Evolutionary conservation across 2,797 vertebrate species (phyloP), one percentile per base, ranked within the genome.

Genomic region (Phrynocephalus guinanensis): DNA sequence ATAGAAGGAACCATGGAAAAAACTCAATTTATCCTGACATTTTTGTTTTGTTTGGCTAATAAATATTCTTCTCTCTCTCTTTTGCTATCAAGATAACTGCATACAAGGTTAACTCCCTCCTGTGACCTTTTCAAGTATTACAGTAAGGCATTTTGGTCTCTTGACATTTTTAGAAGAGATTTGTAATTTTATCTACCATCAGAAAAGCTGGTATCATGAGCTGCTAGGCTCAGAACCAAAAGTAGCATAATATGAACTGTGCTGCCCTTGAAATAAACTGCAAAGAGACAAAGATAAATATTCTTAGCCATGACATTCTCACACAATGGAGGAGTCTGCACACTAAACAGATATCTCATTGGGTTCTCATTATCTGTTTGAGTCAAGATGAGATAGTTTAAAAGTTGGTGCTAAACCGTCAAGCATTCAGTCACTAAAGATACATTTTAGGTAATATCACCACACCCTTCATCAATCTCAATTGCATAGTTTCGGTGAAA

Each of bases 41-140:
- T 68, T 70, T 26, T 56, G 3, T 63, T 7, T 33, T 71, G 73
- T 24, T 44, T 75, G 6, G 1, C 38, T 38, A 79, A 22, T 68
- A 56, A 79, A 38, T 71, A 86, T 79, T 3, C 30, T 79, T 13
- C 52, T 24, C n/a, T 79, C n/a, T 79, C 20, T 33, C 56, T 20
- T 18, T 75, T 38, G 52, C 20, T 86, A 60, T 83, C n/a, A 56
- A 86, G 50, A 38, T 11, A 4, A 52, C n/a, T 33, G 13, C 22
- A 79, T 16, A 70, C 56, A 70, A 56, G 20, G 24, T 85, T 16
- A 66, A 6, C 2, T n/a, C 38, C 15, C 33, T 63, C n/a, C 38
- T 67, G 20, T 78, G 60, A 85, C 18, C 6, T 79, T 85, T 85
- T 85, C 20, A 48, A 67, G 28, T 26, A 38, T 71, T 79, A 44